These are phyloP conservation scores for Cydia pomonella DNA, from an alignment of 1,140 invertebrate species.

Conservation along the genomic window DNA sequence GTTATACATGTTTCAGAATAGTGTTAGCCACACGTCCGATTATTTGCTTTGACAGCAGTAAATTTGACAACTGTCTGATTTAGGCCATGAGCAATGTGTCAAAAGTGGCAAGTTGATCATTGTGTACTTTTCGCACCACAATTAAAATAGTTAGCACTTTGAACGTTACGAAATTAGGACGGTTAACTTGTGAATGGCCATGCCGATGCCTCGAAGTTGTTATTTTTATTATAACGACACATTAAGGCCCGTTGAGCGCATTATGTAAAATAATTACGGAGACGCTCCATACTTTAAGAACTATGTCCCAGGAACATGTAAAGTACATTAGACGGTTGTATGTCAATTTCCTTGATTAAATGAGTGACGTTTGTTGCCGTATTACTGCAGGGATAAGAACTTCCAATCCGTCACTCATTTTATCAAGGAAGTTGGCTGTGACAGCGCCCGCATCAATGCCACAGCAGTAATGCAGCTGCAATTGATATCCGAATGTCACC, in stretches of 20 bases:
- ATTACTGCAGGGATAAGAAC: no score
- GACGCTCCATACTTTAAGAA: neutral
- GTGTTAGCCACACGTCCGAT: constrained; percentile 19
- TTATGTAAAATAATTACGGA: neutral
- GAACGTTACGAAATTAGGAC: constrained; percentile 50
- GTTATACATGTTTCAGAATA: neutral
- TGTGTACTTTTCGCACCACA: constrained; percentile 59
- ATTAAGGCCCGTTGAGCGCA: neutral
- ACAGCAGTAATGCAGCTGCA: no score
- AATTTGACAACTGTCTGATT: constrained; percentile 43
- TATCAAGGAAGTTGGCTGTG: no score
- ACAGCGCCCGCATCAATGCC: no score
- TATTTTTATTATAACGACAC: neutral
- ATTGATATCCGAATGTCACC: no score
- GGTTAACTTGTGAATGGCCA: constrained; percentile 26
- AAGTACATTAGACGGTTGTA: no score
- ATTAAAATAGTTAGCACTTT: constrained; percentile 66
- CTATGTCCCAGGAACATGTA: no score
- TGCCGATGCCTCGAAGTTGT: neutral
- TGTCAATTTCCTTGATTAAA: no score
- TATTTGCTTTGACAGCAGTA: constrained; percentile 26
- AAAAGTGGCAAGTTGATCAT: constrained; percentile 64
- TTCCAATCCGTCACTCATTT: no score
- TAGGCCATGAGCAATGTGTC: constrained; percentile 47
- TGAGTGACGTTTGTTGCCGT: no score